Evolutionary conservation across 2,888 invertebrate genomes (phyloP), one percentile per base, ranked within the genome.

Genomic region (Callyntrura sp.): DNA sequence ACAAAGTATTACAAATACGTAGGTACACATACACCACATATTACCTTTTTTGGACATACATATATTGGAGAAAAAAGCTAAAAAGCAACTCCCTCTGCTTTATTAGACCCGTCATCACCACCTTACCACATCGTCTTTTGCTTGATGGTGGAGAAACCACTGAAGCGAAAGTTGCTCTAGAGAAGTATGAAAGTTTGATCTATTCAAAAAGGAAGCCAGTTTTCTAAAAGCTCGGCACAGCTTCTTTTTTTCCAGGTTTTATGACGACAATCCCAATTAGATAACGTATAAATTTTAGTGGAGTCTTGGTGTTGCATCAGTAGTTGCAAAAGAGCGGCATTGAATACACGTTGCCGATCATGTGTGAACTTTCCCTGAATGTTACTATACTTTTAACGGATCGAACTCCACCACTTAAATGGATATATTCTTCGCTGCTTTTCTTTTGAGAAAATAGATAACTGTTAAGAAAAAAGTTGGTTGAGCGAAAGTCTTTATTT

Each of bases 131-230:
- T 76, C 25, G 14, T 76, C 48, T 51, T 20, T 25, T 48, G 23
- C 76, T 14, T 23, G 9, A 23, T 76, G 45, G 17, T 45, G 55
- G 78, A 55, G n/a, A 28, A 79, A 17, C 48, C 60, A 62, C 62
- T 82, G 82, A 65, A 82, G 62, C 62, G 62, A 82, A 82, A 35
- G 35, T 35, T 35, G 35, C 35, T 35, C 23, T 9, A 73, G 83
- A 28, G 45, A n/a, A n/a, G 43, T 12, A 76, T 25, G 23, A 45
- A n/a, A 8, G 48, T 73, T 73, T 45, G 48, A 73, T 73, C 48
- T 17, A 73, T 68, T 68, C 68, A 68, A 43, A 28, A 25, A 84
- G 57, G 70, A 70, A 84, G 28, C 65, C 12, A 14, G 12, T 43
- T 43, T 70, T 35, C 17, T 25, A 35, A 11, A 28, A 25, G 43